Evolutionary conservation across 2,113 vertebrate genomes (phyloP).

Genomic region (Pangasianodon hypophthalmus): DNA sequence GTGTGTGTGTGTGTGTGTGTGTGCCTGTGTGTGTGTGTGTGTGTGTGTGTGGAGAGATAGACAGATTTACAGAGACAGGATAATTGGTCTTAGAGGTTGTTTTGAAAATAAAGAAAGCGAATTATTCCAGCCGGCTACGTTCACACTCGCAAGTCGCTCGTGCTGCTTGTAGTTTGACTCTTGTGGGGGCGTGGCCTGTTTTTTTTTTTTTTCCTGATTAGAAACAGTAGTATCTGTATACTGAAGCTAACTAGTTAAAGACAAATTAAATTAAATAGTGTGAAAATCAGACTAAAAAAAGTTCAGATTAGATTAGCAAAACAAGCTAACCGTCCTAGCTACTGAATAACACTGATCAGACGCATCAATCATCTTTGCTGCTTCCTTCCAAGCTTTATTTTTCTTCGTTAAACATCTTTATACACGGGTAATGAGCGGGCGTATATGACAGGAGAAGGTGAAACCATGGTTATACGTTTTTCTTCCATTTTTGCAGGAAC

Average conservation of each 20-base stretch:
- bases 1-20: not conserved
- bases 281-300: too few relatives aligned
- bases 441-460: too few relatives aligned
- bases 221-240: not conserved
- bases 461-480: too few relatives aligned
- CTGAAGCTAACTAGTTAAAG: too few relatives aligned
- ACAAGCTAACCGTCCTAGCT: too few relatives aligned
- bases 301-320: too few relatives aligned
- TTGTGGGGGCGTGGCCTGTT: not conserved
- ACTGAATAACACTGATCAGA: too few relatives aligned
- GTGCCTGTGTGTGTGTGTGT: not conserved
- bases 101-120: not conserved
- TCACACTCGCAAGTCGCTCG: not conserved
- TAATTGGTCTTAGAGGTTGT: not conserved
- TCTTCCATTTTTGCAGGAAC: too few relatives aligned
- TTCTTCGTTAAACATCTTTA: too few relatives aligned
- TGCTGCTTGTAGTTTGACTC: not conserved
- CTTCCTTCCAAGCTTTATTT: too few relatives aligned
- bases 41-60: not conserved
- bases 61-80: not conserved
- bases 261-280: not conserved
- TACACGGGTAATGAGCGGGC: too few relatives aligned
- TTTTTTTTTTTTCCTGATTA: not conserved
- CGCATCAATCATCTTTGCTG: too few relatives aligned
- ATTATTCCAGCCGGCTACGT: not conserved